These are phyloP conservation scores for Rhopalosiphum padi DNA, from an alignment of 1,140 invertebrate species.

Conservation along the genomic window DNA sequence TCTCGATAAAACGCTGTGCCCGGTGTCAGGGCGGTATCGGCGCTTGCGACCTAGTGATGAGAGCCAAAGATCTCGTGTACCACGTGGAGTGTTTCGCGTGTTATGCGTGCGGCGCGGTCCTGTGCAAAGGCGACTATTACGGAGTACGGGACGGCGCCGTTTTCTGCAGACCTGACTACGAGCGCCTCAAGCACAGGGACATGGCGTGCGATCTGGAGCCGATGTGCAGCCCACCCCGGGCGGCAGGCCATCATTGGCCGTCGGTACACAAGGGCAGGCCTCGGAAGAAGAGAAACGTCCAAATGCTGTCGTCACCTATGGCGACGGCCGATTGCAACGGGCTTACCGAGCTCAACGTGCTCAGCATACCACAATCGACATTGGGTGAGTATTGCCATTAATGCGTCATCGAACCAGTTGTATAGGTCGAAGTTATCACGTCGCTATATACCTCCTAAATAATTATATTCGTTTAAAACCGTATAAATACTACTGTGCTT, in stretches of 20 bases:
- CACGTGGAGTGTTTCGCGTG: conserved; percentile 92
- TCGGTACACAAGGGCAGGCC: conserved; percentile 80
- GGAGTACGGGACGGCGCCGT: conserved; percentile 72
- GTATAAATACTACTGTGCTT: no score
- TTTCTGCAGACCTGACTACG: conserved; percentile 72
- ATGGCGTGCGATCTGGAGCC: conserved; percentile 62
- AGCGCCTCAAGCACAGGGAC: conserved; percentile 65
- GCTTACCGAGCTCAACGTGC: conserved; percentile 68
- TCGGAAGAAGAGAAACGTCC: conserved; percentile 74
- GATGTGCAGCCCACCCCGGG: conserved; percentile 69
- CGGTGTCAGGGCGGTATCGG: conserved; percentile 84
- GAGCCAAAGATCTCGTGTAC: conserved; percentile 85
- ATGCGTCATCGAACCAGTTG: no score
- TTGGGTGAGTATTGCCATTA: conserved; percentile 68
- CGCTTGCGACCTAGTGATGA: conserved; percentile 91
- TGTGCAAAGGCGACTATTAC: conserved; percentile 88
- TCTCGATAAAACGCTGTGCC: conserved; percentile 81
- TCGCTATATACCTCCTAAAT: no score
- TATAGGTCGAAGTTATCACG: no score
- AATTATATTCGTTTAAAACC: no score
- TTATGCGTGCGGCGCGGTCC: conserved; percentile 77
- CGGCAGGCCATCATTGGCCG: conserved; percentile 66
- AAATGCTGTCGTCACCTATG: conserved; percentile 78
- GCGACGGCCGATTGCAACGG: conserved; percentile 79
- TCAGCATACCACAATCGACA: conserved; percentile 75